These are phyloP conservation scores for Dyspetes luteomarginatus DNA, from an alignment of 2,888 invertebrate species.

Conservation along the genomic window DNA sequence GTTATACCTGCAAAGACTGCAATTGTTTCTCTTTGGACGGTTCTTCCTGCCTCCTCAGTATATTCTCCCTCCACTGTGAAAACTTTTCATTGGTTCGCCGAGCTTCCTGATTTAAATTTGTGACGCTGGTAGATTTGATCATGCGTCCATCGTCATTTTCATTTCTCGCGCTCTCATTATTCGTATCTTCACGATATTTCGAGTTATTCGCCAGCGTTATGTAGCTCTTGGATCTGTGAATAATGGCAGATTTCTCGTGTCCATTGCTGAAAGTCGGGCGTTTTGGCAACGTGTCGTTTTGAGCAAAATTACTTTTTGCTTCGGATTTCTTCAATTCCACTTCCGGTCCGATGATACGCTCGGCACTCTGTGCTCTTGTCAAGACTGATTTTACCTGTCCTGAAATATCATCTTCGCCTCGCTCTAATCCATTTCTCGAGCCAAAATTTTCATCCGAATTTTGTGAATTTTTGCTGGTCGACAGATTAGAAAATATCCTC, in stretches of 20 bases:
- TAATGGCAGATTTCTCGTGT: slow-evolving; percentile 59
- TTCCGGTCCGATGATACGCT: slow-evolving; percentile 25
- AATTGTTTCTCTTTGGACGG: slow-evolving; percentile 78
- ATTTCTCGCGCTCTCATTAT: slow-evolving; percentile 22
- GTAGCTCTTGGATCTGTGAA: slow-evolving; percentile 79
- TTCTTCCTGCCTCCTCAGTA: slow-evolving; percentile 77
- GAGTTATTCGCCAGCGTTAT: slow-evolving; percentile 73
- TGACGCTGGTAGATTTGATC: slow-evolving; percentile 74
- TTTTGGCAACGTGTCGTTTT: slow-evolving; percentile 47
- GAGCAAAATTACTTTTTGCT: slow-evolving; percentile 14
- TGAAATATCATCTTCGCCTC: slow-evolving; percentile 3
- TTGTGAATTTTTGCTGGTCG: slow-evolving; percentile 64
- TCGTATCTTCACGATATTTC: slow-evolving; percentile 67
- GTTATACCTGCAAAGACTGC: slow-evolving; percentile 73
- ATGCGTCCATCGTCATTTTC: slow-evolving; percentile 56
- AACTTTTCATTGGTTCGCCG: slow-evolving; percentile 75
- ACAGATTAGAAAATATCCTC: slow-evolving; percentile 68
- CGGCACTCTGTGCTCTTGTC: slow-evolving; percentile 52
- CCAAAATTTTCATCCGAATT: slow-evolving; percentile 13
- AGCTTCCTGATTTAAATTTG: slow-evolving; percentile 73
- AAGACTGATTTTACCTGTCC: slow-evolving; percentile 17
- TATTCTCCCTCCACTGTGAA: slow-evolving; percentile 79
- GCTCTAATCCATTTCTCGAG: slow-evolving; percentile 21
- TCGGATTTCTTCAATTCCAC: slow-evolving; percentile 40
- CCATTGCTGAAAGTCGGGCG: slow-evolving; percentile 43